These are phyloP conservation scores for Novumbra hubbsi DNA, from an alignment of 2,797 vertebrate genomes.

Conservation along the genomic window DNA sequence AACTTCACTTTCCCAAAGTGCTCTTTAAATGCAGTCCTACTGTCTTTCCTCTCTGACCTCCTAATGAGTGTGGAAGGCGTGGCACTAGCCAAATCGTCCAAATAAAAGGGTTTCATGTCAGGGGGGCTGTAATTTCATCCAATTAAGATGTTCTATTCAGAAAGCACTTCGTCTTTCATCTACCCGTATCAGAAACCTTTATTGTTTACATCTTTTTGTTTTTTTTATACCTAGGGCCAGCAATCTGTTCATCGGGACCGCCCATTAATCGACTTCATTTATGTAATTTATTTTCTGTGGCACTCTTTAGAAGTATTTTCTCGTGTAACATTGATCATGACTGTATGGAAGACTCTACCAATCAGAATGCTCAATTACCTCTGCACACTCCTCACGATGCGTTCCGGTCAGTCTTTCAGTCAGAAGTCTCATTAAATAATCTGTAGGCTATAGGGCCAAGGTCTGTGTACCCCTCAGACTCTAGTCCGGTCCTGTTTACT, in stretches of 20 bases:
- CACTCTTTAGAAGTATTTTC: slow-evolving; percentile 14
- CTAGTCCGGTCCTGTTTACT: slow-evolving; percentile 32
- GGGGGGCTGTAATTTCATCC: slow-evolving; percentile 20
- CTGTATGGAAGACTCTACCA: not conserved
- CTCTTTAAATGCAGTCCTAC: not conserved
- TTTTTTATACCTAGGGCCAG: slow-evolving; percentile 43
- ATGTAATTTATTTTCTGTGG: not conserved
- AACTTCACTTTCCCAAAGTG: not conserved
- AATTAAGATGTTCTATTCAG: slow-evolving; percentile 36
- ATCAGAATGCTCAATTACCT: slow-evolving; percentile 27
- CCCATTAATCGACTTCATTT: slow-evolving; percentile 21
- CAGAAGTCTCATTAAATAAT: too few species aligned
- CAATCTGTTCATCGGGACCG: slow-evolving; percentile 12
- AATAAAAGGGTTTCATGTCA: not conserved
- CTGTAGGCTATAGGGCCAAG: not conserved
- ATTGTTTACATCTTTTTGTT: not conserved
- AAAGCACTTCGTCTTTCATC: slow-evolving; percentile 43
- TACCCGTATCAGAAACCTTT: slow-evolving; percentile 24
- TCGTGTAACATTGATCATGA: slow-evolving; percentile 9
- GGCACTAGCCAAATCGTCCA: slow-evolving; percentile 13
- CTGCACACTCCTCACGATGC: not conserved
- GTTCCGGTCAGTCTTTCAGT: not conserved
- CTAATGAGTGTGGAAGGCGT: slow-evolving; percentile 16
- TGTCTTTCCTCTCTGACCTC: not conserved
- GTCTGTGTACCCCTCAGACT: not conserved